These are phyloP conservation scores for Scarus forsteni DNA, from an alignment of 2,797 vertebrate genomes.

Conservation along the genomic window DNA sequence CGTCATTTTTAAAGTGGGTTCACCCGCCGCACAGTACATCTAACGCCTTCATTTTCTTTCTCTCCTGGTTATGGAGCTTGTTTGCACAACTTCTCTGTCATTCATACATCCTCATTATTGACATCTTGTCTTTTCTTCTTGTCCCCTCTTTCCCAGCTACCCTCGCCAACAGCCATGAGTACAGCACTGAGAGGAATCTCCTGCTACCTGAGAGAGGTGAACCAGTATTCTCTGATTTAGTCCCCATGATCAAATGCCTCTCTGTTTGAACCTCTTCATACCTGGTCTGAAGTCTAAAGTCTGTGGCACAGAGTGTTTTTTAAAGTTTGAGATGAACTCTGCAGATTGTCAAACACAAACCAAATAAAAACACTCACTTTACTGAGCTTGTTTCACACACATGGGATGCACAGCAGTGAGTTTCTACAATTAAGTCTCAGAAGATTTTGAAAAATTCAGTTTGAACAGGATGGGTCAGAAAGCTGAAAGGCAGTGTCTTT, in stretches of 20 bases:
- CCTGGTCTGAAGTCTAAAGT: too few species aligned
- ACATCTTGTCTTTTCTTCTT: constrained; percentile 15
- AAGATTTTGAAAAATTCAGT: too few species aligned
- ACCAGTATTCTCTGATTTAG: constrained; percentile 2
- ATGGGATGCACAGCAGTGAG: too few species aligned
- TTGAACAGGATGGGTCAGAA: too few species aligned
- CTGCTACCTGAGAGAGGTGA: constrained; percentile 94
- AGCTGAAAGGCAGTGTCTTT: too few species aligned
- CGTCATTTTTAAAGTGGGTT: constrained; percentile 68
- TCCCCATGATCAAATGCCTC: not conserved
- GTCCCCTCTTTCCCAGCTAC: constrained; percentile 79
- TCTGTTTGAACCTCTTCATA: not conserved
- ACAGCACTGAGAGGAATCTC: constrained; percentile 92
- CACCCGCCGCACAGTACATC: constrained; percentile 20
- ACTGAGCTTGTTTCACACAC: too few species aligned
- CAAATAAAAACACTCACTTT: too few species aligned
- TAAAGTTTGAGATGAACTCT: too few species aligned
- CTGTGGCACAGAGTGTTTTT: too few species aligned
- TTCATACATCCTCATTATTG: constrained; percentile 2
- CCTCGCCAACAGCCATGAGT: constrained; percentile 91
- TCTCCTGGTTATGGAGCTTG: constrained; percentile 3
- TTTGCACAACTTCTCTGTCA: constrained; percentile 17
- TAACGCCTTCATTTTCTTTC: not conserved
- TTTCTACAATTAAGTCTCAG: too few species aligned
- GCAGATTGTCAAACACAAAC: too few species aligned